These are phyloP conservation scores for Caradrina kadenii DNA, from an alignment of 2,888 invertebrate species.

Conservation along the genomic window DNA sequence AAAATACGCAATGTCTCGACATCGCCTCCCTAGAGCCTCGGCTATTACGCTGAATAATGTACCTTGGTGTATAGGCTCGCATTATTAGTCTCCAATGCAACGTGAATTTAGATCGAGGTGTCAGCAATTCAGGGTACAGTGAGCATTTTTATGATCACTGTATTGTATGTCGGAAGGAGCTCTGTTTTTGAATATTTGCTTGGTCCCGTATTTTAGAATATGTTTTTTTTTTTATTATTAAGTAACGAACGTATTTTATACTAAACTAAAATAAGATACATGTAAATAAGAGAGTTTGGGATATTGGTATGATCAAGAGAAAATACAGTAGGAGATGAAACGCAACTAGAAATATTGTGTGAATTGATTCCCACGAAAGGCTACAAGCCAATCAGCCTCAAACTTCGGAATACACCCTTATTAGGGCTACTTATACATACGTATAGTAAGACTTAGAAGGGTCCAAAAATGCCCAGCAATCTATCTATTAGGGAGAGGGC, in stretches of 20 bases:
- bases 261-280: too few relatives aligned
- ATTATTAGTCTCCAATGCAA: slow-evolving; percentile 54
- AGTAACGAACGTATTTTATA: too few relatives aligned
- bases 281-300: too few relatives aligned
- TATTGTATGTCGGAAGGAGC: slow-evolving; percentile 6
- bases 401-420: slow-evolving; percentile 19
- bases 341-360: too few relatives aligned
- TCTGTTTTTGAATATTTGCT: background rate
- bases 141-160: slow-evolving; percentile 8
- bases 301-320: too few relatives aligned
- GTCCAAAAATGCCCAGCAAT: too few relatives aligned
- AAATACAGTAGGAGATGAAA: too few relatives aligned
- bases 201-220: too few relatives aligned
- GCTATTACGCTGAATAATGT: slow-evolving; percentile 45
- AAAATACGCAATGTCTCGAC: slow-evolving; percentile 31
- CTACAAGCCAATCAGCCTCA: slow-evolving; percentile 24
- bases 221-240: too few relatives aligned
- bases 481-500: too few relatives aligned
- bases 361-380: too few relatives aligned
- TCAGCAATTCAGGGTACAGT: slow-evolving; percentile 37
- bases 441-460: too few relatives aligned
- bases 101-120: slow-evolving; percentile 53
- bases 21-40: slow-evolving; percentile 35
- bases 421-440: background rate
- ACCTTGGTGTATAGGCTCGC: slow-evolving; percentile 28